phyloP scores from a whole-genome alignment of 2,797 vertebrate species.

The Poecilia velifera region DNA sequence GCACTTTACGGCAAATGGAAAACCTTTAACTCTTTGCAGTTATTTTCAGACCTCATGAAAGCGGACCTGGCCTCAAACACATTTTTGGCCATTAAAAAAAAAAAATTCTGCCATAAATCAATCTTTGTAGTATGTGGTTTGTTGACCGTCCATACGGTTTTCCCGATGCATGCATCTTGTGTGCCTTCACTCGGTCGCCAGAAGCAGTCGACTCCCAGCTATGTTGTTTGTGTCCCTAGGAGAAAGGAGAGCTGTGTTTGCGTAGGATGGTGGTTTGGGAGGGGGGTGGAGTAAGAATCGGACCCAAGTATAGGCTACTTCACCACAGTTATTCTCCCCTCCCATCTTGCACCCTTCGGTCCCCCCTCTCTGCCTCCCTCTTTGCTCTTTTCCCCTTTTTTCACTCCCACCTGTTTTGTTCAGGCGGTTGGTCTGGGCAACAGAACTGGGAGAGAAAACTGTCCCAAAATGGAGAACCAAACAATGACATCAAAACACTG shows the following conservation, averaged over 20 bases:
- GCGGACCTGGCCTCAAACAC: constrained; percentile 46
- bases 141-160: constrained; percentile 28
- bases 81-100: constrained; percentile 53
- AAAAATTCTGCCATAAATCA: constrained; percentile 20
- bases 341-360: constrained; percentile 64
- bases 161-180: constrained; percentile 7
- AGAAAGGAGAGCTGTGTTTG: constrained; percentile 86
- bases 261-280: constrained; percentile 76
- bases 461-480: constrained; percentile 69
- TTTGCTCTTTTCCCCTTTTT: constrained; percentile 20
- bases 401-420: constrained; percentile 62
- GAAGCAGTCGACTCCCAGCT: constrained; percentile 53
- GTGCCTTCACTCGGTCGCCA: constrained; percentile 36
- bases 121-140: constrained; percentile 26
- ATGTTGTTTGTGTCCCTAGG: constrained; percentile 77
- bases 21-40: constrained; percentile 55
- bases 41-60: constrained; percentile 47
- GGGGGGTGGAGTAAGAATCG: constrained; percentile 86
- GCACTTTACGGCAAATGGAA: constrained; percentile 40
- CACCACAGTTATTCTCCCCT: constrained; percentile 85
- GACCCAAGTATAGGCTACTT: constrained; percentile 84
- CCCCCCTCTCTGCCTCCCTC: constrained; percentile 30
- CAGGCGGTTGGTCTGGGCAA: constrained; percentile 26
- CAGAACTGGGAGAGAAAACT: constrained; percentile 60
- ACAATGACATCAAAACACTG: constrained; percentile 42